A percentile compares a stretch with the other conserved stretches of the same genome.
These are phyloP conservation scores for Chironomus tentans DNA, from an alignment of 2,888 invertebrate genomes.

Conservation along the genomic window DNA sequence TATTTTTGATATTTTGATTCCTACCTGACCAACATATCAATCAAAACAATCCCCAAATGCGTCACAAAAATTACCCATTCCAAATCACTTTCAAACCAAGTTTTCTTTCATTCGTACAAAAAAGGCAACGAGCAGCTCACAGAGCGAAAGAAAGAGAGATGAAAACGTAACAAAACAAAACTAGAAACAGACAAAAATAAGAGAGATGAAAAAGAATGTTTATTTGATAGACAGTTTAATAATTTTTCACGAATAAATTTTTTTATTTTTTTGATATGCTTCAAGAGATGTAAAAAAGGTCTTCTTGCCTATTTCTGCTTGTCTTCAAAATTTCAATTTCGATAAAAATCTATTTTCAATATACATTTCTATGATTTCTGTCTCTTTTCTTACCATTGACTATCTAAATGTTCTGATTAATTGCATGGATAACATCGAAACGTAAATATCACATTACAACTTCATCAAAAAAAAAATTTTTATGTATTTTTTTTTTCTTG, in stretches of 20 bases:
- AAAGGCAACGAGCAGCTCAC: neutral
- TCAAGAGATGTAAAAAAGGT: neutral
- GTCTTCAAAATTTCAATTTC: neutral
- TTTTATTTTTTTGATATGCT: neutral
- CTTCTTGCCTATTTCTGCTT: neutral
- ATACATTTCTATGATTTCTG: neutral
- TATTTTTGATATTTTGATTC: too few species aligned
- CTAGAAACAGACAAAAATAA: too few species aligned
- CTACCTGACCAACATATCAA: too few species aligned
- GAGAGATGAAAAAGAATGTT: neutral
- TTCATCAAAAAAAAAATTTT: neutral
- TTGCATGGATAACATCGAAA: neutral
- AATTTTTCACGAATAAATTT: neutral
- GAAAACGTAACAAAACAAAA: too few species aligned
- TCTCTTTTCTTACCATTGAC: neutral
- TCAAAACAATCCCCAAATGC: too few species aligned
- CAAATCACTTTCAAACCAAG: too few species aligned
- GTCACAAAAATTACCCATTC: too few species aligned
- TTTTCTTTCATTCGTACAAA: neutral
- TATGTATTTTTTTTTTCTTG: too few species aligned
- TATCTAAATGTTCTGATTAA: neutral
- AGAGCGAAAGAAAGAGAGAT: neutral
- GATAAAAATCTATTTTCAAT: neutral
- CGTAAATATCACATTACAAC: neutral
- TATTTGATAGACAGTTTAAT: constrained; percentile 20